These are phyloP conservation scores for Pseudeuparius sepicola DNA, from an alignment of 2,888 invertebrate species.

Conservation along the genomic window DNA sequence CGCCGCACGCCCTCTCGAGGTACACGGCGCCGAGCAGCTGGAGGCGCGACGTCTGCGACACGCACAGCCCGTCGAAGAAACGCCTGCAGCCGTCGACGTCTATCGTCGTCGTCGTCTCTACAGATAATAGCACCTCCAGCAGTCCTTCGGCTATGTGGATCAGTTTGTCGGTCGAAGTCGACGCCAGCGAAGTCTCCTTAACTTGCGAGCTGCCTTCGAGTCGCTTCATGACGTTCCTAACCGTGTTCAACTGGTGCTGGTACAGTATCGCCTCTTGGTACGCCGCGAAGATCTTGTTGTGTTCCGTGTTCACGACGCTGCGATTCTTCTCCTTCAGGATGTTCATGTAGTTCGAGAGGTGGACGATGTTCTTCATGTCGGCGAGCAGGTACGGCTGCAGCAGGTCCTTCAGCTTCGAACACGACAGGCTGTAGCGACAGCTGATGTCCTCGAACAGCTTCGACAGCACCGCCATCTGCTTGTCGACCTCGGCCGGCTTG, in stretches of 20 bases:
- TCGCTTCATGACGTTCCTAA: constrained; percentile 63
- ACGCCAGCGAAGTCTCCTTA: constrained; percentile 19
- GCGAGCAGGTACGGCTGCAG: constrained; percentile 67
- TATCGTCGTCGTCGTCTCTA: constrained; percentile 31
- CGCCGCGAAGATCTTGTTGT: constrained; percentile 42
- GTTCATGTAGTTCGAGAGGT: constrained; percentile 74
- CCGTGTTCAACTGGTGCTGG: constrained; percentile 81
- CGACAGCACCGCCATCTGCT: constrained; percentile 54
- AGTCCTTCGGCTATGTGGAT: constrained; percentile 72
- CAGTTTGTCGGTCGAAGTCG: constrained; percentile 73
- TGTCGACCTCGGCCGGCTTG: constrained; percentile 39
- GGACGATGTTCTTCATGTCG: constrained; percentile 73
- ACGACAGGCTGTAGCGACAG: constrained; percentile 72
- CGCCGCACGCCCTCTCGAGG: constrained; percentile 48
- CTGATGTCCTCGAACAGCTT: constrained; percentile 70
- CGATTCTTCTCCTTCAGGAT: constrained; percentile 33
- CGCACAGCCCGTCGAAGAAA: constrained; percentile 62
- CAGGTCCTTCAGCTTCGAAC: constrained; percentile 71
- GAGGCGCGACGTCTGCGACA: constrained; percentile 67
- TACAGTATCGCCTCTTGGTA: constrained; percentile 76
- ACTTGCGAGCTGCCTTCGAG: constrained; percentile 45
- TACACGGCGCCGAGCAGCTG: constrained; percentile 47
- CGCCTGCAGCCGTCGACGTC: constrained; percentile 46
- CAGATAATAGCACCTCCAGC: constrained; percentile 62
- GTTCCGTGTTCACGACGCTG: constrained; percentile 35